phyloP scores from a whole-genome alignment of 2,888 invertebrate genomes.

The Brachynemurus nebulosus region DNA sequence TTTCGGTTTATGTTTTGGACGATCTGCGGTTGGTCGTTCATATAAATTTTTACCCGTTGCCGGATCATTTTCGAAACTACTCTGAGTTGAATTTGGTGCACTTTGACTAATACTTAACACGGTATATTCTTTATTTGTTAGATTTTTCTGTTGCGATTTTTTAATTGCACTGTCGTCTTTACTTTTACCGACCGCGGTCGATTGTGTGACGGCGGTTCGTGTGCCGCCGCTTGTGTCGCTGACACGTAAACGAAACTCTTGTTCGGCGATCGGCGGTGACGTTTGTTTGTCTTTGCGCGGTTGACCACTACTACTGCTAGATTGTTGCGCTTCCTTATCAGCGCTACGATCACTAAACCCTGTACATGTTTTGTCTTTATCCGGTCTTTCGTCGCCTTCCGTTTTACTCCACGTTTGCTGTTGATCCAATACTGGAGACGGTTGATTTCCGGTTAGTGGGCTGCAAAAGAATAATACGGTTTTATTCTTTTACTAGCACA shows the following conservation, averaged over 20 bases:
- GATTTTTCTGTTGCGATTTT: constrained; percentile 19
- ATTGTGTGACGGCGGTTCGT: constrained; percentile 21
- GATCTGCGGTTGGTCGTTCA: too few relatives aligned
- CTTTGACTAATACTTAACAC: constrained; percentile 31
- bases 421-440: constrained; percentile 34
- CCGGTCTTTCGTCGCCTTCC: constrained; percentile 3
- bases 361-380: constrained; percentile 4
- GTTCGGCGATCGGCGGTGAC: neutral
- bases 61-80: constrained; percentile 24
- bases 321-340: neutral
- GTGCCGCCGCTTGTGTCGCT: constrained; percentile 19
- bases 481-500: too few relatives aligned
- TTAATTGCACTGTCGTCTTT: constrained; percentile 24
- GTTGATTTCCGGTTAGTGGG: constrained; percentile 38
- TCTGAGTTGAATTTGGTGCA: constrained; percentile 31
- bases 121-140: constrained; percentile 16
- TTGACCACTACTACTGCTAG: neutral
- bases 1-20: constrained; percentile 7
- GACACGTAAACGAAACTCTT: neutral
- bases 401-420: constrained; percentile 29
- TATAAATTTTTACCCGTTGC: neutral
- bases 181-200: constrained; percentile 19
- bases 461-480: too few relatives aligned
- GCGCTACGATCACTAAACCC: constrained; percentile 1
- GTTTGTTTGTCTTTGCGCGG: neutral